Evolutionary conservation across 1,140 invertebrate species (phyloP).

Genomic region (Drosophila hydei): DNA sequence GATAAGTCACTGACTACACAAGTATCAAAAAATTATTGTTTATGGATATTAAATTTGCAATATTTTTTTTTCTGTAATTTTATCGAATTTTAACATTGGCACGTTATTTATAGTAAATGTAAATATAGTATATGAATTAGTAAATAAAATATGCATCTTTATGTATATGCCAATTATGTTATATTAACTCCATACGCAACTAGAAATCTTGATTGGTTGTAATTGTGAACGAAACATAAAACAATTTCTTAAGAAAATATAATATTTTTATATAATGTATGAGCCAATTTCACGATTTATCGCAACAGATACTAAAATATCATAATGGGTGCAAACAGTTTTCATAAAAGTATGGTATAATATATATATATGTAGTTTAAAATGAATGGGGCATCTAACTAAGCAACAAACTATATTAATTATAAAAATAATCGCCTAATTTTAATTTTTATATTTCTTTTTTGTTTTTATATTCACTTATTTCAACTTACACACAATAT

Average conservation of each 20-base stretch:
- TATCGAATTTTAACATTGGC: conserved; percentile 65
- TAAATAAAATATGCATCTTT: conserved; percentile 29
- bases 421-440: conserved; percentile 26
- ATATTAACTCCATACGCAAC: conserved; percentile 27
- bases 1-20: conserved; percentile 52
- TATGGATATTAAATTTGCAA: conserved; percentile 31
- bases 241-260: conserved; percentile 6
- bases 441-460: background rate
- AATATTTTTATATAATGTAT: conserved; percentile 6
- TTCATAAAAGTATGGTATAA: background rate
- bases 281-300: conserved; percentile 2
- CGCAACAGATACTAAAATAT: conserved; percentile 35
- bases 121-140: conserved; percentile 33
- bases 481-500: conserved; percentile 48
- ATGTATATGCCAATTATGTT: conserved; percentile 4
- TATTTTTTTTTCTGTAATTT: conserved; percentile 45
- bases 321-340: conserved; percentile 31
- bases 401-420: conserved; percentile 40
- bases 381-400: conserved; percentile 19
- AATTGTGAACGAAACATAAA: conserved; percentile 31
- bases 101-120: conserved; percentile 64
- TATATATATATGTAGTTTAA: conserved; percentile 6
- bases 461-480: conserved; percentile 38
- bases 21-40: conserved; percentile 42
- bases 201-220: conserved; percentile 31